A percentile compares a stretch with the other conserved stretches of the same genome.
Evolutionary conservation across 1,140 invertebrate species (phyloP).

Genomic region (Pygmarrhopalites habei): DNA sequence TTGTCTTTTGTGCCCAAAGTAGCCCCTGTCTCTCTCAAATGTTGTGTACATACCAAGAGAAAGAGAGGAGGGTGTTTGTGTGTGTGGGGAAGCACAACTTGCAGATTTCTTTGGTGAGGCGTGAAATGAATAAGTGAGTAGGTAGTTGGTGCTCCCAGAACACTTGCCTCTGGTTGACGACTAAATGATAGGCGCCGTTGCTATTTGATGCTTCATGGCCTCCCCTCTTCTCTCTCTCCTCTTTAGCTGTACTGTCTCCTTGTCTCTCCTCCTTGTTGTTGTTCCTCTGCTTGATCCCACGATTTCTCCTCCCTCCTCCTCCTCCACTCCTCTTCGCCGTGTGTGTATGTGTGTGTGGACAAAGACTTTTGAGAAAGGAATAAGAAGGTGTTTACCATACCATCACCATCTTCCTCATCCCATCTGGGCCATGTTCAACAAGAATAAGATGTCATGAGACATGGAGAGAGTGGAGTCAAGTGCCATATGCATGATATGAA

Average conservation of each 20-base stretch:
- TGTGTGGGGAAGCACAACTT: conserved; percentile 14
- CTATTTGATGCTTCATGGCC: too few species aligned
- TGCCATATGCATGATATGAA: background rate
- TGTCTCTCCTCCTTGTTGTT: background rate
- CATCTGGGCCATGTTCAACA: background rate
- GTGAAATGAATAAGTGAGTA: conserved; percentile 15
- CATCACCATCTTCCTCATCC: too few species aligned
- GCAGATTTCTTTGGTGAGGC: conserved; percentile 23
- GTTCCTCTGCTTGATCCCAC: background rate
- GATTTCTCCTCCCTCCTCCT: background rate
- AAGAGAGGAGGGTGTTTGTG: background rate
- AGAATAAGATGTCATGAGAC: conserved; percentile 1
- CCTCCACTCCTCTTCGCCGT: background rate
- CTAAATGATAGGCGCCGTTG: background rate
- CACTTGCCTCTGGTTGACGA: too few species aligned
- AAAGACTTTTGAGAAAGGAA: background rate
- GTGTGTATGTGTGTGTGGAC: background rate
- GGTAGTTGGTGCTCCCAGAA: too few species aligned
- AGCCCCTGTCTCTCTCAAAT: too few species aligned
- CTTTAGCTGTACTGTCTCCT: too few species aligned
- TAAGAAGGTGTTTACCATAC: too few species aligned
- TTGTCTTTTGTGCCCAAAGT: too few species aligned
- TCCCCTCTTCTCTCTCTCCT: too few species aligned
- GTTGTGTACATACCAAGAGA: too few species aligned
- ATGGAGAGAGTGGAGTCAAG: background rate